These are phyloP conservation scores for Phodopus roborovskii DNA, from an alignment of 2,113 vertebrate species.

Conservation along the genomic window DNA sequence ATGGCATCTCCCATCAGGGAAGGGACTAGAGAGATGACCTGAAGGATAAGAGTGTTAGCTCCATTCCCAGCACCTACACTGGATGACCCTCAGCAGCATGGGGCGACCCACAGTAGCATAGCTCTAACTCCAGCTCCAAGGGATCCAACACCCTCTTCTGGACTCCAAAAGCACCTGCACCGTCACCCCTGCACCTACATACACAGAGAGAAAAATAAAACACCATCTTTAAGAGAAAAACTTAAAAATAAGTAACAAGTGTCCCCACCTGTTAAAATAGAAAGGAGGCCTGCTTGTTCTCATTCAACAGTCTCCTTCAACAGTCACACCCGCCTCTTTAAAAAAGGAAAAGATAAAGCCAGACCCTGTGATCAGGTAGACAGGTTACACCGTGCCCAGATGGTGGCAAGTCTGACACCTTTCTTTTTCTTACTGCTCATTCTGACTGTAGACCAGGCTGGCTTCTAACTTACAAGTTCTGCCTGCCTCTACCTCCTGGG, in stretches of 20 bases:
- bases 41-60: neutral
- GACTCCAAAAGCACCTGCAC: neutral
- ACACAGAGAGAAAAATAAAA: neutral
- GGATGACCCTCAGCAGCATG: neutral
- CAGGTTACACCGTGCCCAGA: neutral
- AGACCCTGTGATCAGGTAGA: neutral
- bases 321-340: neutral
- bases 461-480: neutral
- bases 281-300: neutral
- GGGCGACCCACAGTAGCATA: neutral
- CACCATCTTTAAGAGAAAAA: neutral
- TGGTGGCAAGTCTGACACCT: neutral
- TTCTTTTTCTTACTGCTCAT: neutral
- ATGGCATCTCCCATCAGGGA: no score
- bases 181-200: neutral
- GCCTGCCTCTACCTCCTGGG: neutral
- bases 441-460: neutral
- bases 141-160: neutral
- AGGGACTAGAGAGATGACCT: neutral
- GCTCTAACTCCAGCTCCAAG: neutral
- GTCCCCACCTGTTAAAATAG: neutral
- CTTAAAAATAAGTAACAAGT: neutral
- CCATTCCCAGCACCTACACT: neutral
- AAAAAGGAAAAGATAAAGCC: neutral
- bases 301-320: neutral